Evolutionary conservation across 2,113 vertebrate genomes (phyloP).

Genomic region (Sebastes schlegelii): DNA sequence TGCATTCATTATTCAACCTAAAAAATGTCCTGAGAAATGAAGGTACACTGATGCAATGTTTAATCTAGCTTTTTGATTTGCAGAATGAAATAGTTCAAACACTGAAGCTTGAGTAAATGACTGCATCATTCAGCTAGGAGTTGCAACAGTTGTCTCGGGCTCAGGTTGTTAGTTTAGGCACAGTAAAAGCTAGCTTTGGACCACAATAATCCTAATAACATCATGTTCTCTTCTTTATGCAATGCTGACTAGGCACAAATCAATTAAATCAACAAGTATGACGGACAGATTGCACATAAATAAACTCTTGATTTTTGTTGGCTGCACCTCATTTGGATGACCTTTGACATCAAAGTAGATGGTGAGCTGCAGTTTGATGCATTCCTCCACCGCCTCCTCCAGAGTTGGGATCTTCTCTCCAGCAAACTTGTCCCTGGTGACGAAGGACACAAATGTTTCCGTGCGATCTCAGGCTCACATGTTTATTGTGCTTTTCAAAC

Average conservation of each 20-base stretch:
- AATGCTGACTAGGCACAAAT: slow-evolving; percentile 11
- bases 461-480: background rate
- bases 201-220: background rate
- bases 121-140: background rate
- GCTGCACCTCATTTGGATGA: slow-evolving; percentile 89
- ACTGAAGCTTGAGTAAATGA: background rate
- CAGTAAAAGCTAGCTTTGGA: background rate
- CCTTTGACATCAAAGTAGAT: slow-evolving; percentile 99
- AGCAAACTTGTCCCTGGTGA: slow-evolving; percentile 86
- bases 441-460: background rate
- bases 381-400: slow-evolving; percentile 91
- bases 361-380: slow-evolving; percentile 87
- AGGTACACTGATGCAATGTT: background rate
- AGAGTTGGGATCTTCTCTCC: slow-evolving; percentile 93
- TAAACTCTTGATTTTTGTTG: slow-evolving; percentile 4
- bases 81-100: background rate
- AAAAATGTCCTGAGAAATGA: slow-evolving; percentile 12
- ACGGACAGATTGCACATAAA: background rate
- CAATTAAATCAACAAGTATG: slow-evolving; percentile 23
- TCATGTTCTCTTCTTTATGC: background rate
- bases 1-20: background rate
- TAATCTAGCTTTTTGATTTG: background rate
- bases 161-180: background rate
- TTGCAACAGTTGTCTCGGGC: background rate
- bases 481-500: background rate